Base-by-base conservation (phyloP, 2,113 vertebrate genomes). In the Plotosus lineatus region DNA sequence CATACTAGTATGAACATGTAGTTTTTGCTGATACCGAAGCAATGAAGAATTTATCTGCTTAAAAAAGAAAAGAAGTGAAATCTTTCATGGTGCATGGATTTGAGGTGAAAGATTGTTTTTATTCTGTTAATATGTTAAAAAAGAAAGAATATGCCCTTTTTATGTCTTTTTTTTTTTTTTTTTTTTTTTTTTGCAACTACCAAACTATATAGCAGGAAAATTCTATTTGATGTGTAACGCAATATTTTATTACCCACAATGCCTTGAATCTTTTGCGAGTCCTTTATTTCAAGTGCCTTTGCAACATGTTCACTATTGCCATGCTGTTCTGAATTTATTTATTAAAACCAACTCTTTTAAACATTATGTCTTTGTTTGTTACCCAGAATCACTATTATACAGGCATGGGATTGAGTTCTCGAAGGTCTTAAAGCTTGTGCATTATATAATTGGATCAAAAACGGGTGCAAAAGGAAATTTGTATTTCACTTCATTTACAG, bases 301-400 rank as follows among this genome's bases (percentile, higher is more conserved):
- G 63, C 5, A n/a, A 65, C 71, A 51, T 81, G 71, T 65, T 65
- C 79, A 75, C 58, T 81, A 31, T 81, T 65, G 71, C 58, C 58
- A 81, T 81, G 79, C 46, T 65, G 79, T 63, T 81, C 65, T 63
- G 58, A 81, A 81, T 55, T 74, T 81, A 81, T 81, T 81, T 81
- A 81, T 81, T 81, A 81, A 81, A 81, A 75, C 33, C 6, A 28
- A 75, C 23, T 17, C n/a, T 58, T 36, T 50, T 73, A 42, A 73
- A 28, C 15, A 36, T 31, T 4, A 10, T 38, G 55, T 23, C 53
- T 60, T 40, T 12, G 7, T 80, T 61, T 46, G 56, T 73, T 36
- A 66, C 21, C 6, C 1, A 19, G 2, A 26, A 65, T n/a, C 26
- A 50, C 38, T 12, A 23, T 33, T 50, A 12, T 4, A 53, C 40